phyloP scores from a whole-genome alignment of 2,797 vertebrate genomes.

The Gymnodraco acuticeps region DNA sequence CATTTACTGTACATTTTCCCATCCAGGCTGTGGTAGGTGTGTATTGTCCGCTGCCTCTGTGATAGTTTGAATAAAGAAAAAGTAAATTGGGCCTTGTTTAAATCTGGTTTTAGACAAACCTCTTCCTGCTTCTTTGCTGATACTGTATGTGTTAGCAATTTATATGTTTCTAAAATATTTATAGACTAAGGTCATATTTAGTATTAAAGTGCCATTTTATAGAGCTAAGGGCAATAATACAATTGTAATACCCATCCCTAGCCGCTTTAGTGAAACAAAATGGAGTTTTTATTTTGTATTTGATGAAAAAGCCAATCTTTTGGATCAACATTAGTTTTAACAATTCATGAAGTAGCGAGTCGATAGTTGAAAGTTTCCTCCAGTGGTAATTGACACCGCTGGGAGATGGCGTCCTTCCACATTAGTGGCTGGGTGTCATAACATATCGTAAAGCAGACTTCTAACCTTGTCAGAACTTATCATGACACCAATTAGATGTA shows the following conservation, averaged over 20 bases:
- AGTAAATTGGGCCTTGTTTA: background rate
- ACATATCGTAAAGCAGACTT: slow-evolving; percentile 77
- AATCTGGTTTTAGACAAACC: slow-evolving; percentile 6
- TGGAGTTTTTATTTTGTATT: slow-evolving; percentile 26
- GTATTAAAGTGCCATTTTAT: background rate
- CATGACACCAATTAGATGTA: slow-evolving; percentile 78
- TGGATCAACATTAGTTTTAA: slow-evolving; percentile 51
- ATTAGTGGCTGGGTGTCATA: slow-evolving; percentile 75
- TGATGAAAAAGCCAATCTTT: slow-evolving; percentile 38
- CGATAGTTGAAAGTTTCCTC: slow-evolving; percentile 58
- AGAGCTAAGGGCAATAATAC: background rate
- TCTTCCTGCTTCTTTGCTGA: slow-evolving; percentile 7
- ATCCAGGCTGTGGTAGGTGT: background rate
- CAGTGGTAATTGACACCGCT: slow-evolving; percentile 68
- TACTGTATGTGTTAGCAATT: slow-evolving; percentile 6
- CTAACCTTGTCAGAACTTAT: slow-evolving; percentile 83
- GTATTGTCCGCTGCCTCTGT: background rate
- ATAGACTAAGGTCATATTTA: slow-evolving; percentile 6
- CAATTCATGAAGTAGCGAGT: slow-evolving; percentile 54
- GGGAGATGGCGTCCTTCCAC: slow-evolving; percentile 64
- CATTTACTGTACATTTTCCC: background rate
- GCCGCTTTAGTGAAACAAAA: slow-evolving; percentile 12
- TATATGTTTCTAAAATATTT: slow-evolving; percentile 33
- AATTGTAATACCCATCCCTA: background rate
- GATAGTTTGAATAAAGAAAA: slow-evolving; percentile 8